Evolutionary conservation across 2,113 vertebrate species (phyloP).

Genomic region (Grammomys surdaster): DNA sequence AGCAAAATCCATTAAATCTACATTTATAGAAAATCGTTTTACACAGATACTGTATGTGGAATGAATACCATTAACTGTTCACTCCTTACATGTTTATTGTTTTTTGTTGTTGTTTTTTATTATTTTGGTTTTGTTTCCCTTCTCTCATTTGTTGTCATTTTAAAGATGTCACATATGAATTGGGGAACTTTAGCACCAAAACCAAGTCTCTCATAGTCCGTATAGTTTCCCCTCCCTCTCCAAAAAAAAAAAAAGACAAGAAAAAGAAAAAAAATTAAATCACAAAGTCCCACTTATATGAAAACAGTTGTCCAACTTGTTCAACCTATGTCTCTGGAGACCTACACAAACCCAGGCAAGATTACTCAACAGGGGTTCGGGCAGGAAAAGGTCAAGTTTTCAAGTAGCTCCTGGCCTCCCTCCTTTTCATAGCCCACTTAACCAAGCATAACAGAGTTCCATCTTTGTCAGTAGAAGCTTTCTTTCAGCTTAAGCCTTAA

Average conservation of each 20-base stretch:
- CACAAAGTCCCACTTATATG: background rate
- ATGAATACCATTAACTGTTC: slow-evolving; percentile 93
- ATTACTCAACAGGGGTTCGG: slow-evolving; percentile 83
- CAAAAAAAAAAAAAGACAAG: slow-evolving; percentile 66
- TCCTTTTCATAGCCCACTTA: no score
- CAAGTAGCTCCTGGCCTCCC: no score
- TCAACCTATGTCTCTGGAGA: no score
- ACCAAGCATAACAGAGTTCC: no score
- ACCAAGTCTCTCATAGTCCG: slow-evolving; percentile 90
- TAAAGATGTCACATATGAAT: slow-evolving; percentile 89
- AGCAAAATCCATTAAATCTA: slow-evolving; percentile 94
- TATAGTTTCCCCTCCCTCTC: slow-evolving; percentile 85
- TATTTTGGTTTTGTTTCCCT: slow-evolving; percentile 76
- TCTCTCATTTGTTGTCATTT: slow-evolving; percentile 81
- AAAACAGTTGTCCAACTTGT: no score
- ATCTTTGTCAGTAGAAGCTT: no score
- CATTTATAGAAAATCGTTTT: slow-evolving; percentile 92
- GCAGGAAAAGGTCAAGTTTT: slow-evolving; percentile 38
- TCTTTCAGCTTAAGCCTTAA: no score
- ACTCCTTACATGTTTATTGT: slow-evolving; percentile 77
- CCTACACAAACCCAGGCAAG: slow-evolving; percentile 87
- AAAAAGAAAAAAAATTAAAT: slow-evolving; percentile 73
- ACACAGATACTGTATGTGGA: slow-evolving; percentile 91
- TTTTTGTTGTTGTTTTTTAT: slow-evolving; percentile 67
- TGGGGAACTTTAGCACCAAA: slow-evolving; percentile 92